These are phyloP conservation scores for Allobates femoralis DNA, from an alignment of 2,797 vertebrate species.

Conservation along the genomic window DNA sequence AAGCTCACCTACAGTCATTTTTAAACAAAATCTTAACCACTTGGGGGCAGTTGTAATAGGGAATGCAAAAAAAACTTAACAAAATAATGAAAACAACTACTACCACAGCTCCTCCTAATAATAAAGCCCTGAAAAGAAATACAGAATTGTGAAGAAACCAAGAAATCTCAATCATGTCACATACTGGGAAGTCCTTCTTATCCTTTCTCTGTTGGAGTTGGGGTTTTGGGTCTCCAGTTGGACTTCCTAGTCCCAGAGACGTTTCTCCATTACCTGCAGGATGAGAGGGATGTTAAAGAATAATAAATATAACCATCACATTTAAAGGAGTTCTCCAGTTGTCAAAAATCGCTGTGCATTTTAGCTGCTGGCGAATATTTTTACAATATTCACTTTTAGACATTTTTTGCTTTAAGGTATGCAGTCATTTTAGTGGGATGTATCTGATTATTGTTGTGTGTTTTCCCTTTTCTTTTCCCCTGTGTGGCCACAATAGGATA, in stretches of 20 bases:
- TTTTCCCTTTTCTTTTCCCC: no score
- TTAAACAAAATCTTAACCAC: not conserved
- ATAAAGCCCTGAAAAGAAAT: not conserved
- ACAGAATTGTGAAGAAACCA: not conserved
- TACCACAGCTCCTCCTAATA: no score
- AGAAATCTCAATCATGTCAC: slow-evolving; percentile 72
- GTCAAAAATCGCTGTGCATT: not conserved
- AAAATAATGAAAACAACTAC: not conserved
- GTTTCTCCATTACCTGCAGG: slow-evolving; percentile 84
- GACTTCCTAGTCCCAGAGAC: slow-evolving; percentile 80
- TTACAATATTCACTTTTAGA: not conserved
- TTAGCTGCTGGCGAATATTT: not conserved
- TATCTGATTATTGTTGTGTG: not conserved
- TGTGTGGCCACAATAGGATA: no score
- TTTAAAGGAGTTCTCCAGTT: slow-evolving; percentile 12
- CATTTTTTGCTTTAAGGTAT: not conserved
- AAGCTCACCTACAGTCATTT: not conserved
- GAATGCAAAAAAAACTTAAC: not conserved
- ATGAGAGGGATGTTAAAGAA: slow-evolving; percentile 24
- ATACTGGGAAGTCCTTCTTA: slow-evolving; percentile 91
- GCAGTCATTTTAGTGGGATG: not conserved
- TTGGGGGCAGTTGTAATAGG: not conserved
- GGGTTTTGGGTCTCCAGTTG: slow-evolving; percentile 76
- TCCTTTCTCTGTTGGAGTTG: slow-evolving; percentile 86
- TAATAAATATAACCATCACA: not conserved